These are phyloP conservation scores for Hippocampus kuda DNA, from an alignment of 2,797 vertebrate genomes.

Conservation along the genomic window DNA sequence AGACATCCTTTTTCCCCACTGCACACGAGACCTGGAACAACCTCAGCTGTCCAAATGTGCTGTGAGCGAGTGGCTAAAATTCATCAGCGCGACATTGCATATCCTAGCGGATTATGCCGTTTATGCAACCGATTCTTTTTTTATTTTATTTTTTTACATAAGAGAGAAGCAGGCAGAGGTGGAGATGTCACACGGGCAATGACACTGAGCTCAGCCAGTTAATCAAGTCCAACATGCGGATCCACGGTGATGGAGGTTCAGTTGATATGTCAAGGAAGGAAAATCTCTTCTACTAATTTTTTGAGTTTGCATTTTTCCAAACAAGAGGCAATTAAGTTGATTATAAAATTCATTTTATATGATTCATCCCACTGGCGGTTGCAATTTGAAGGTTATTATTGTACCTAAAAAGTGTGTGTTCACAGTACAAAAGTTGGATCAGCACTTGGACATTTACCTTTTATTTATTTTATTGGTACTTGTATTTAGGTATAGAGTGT, in stretches of 20 bases:
- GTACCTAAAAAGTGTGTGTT: too few species aligned
- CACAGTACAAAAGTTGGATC: too few species aligned
- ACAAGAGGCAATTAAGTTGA: too few species aligned
- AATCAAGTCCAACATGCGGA: conserved; percentile 9
- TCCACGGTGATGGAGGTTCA: conserved; percentile 15
- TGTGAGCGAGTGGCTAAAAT: not conserved
- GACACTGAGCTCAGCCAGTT: conserved; percentile 13
- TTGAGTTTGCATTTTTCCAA: not conserved
- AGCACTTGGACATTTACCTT: too few species aligned
- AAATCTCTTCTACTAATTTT: conserved; percentile 19
- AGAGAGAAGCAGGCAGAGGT: conserved; percentile 24
- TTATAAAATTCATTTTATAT: too few species aligned
- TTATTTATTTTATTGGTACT: too few species aligned
- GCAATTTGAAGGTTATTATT: too few species aligned
- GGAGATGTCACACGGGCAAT: conserved; percentile 23
- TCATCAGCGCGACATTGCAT: conserved; percentile 5
- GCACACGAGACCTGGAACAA: not conserved
- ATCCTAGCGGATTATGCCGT: conserved; percentile 48
- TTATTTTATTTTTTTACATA: conserved; percentile 57
- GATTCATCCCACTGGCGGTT: too few species aligned
- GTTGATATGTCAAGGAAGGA: conserved; percentile 19
- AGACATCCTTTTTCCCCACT: not conserved
- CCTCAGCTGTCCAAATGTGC: not conserved
- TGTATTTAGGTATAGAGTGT: too few species aligned
- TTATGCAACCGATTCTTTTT: conserved; percentile 56